These are phyloP conservation scores for Numenius phaeopus DNA, from an alignment of 2,797 vertebrate species.

Conservation along the genomic window DNA sequence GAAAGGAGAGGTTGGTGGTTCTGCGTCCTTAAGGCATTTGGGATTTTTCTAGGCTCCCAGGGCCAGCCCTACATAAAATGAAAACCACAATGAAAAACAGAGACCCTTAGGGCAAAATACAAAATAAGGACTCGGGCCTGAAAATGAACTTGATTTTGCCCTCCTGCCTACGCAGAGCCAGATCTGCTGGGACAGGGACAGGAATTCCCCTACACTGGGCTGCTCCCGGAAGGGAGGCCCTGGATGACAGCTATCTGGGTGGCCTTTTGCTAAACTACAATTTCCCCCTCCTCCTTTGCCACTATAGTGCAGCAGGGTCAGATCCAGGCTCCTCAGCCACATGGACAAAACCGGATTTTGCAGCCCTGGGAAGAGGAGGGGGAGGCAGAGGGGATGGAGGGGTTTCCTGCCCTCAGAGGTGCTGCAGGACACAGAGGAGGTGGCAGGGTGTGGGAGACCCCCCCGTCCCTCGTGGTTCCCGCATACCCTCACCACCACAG, in stretches of 20 bases:
- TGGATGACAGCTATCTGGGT: neutral
- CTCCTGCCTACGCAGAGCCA: neutral
- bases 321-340: neutral
- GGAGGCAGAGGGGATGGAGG: fast-evolving
- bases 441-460: neutral
- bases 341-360: neutral
- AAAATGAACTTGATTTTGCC: neutral
- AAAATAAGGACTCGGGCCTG: neutral
- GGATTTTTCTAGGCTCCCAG: neutral
- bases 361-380: neutral
- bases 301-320: neutral
- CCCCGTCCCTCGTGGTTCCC: fast-evolving
- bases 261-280: neutral
- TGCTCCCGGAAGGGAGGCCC: neutral
- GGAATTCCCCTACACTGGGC: neutral
- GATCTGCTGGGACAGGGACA: neutral
- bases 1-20: neutral
- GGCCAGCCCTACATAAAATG: neutral
- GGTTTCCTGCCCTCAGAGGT: neutral
- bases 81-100: neutral
- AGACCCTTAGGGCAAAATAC: neutral
- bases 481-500: fast-evolving
- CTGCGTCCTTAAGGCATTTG: neutral
- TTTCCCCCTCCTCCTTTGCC: neutral
- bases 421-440: neutral